These are phyloP conservation scores for Proctacanthus coquilletti DNA, from an alignment of 1,140 invertebrate species.

Conservation along the genomic window DNA sequence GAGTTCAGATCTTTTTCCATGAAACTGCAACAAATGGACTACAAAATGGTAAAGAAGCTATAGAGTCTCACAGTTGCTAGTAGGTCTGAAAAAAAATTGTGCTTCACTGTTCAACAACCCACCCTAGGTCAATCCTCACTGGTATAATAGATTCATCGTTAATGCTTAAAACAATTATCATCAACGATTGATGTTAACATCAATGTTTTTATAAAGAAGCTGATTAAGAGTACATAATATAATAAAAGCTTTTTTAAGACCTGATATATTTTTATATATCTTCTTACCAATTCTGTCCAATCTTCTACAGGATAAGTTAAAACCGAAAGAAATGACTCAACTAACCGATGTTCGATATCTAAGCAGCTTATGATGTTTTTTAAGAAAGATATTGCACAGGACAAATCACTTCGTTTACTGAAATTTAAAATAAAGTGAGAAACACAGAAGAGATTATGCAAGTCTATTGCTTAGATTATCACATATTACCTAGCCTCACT, in stretches of 20 bases:
- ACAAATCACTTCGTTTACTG: slow-evolving; percentile 23
- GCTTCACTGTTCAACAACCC: too few species aligned
- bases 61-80: too few species aligned
- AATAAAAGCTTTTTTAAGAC: background rate
- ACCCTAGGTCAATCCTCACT: too few species aligned
- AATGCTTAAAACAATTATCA: too few species aligned
- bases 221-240: background rate
- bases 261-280: background rate
- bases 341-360: slow-evolving; percentile 22
- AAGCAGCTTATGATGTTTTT: slow-evolving; percentile 22
- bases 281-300: slow-evolving; percentile 20
- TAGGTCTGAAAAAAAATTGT: too few species aligned
- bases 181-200: too few species aligned
- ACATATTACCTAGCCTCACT: slow-evolving; percentile 20
- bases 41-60: too few species aligned
- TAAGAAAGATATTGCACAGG: slow-evolving; percentile 20
- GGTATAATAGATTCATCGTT: too few species aligned
- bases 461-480: too few species aligned
- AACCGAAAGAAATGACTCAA: slow-evolving; percentile 20
- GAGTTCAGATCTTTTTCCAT: too few species aligned
- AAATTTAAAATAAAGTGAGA: slow-evolving; percentile 5
- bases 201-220: too few species aligned
- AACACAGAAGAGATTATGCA: background rate
- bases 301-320: slow-evolving; percentile 21
- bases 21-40: too few species aligned